Percentiles rank a stretch among this genome's conserved stretches.
Evolutionary conservation across 2,797 vertebrate genomes (phyloP).

Genomic region (Psittacula echo): DNA sequence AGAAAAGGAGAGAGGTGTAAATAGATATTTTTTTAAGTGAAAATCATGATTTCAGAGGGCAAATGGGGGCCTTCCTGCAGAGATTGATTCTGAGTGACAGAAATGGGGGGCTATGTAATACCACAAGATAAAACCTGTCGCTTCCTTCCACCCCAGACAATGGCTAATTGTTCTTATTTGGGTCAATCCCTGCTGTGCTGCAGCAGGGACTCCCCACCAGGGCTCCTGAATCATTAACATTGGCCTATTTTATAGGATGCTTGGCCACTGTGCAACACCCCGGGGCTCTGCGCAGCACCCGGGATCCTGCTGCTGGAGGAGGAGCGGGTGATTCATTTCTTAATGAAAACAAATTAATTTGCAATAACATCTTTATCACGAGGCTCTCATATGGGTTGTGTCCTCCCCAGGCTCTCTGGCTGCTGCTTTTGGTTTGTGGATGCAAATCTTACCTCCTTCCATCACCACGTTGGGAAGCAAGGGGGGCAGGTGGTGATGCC

Average conservation of each 20-base stretch:
- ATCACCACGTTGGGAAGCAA: fast-evolving
- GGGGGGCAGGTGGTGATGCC: neutral
- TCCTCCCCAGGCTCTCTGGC: neutral
- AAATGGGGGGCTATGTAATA: neutral
- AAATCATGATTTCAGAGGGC: neutral
- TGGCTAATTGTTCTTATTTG: conserved; percentile 59
- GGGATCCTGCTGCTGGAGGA: neutral
- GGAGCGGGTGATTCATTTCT: neutral
- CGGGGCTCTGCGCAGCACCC: neutral
- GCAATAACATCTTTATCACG: neutral
- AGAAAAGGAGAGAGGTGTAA: fast-evolving
- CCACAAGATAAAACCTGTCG: neutral
- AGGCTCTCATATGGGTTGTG: neutral
- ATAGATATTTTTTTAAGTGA: neutral
- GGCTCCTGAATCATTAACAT: neutral
- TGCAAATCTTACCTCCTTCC: neutral
- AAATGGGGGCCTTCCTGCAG: neutral
- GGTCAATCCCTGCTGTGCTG: conserved; percentile 22
- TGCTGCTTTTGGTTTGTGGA: neutral
- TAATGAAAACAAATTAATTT: conserved; percentile 40
- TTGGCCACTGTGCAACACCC: neutral
- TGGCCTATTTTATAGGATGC: neutral
- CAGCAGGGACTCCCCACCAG: neutral
- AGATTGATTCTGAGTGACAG: neutral
- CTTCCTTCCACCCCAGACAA: neutral